Evolutionary conservation across 2,888 invertebrate genomes (phyloP), one percentile per base, ranked within the genome.

Genomic region (Dicyrtomina minuta): DNA sequence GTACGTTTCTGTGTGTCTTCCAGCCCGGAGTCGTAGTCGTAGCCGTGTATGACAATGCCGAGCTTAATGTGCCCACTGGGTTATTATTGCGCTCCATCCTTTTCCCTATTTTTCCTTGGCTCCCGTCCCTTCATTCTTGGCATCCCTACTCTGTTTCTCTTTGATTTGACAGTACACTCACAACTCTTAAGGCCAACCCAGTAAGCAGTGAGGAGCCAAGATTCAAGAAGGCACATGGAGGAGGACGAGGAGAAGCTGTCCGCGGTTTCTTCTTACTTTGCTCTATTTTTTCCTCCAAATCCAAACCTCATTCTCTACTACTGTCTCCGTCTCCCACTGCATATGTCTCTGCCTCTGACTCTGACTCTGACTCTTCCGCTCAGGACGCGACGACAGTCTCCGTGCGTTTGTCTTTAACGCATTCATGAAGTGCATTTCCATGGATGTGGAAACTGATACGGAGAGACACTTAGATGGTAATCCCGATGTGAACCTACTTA

Each of bases 1-100:
- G n/a, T n/a, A n/a, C n/a, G n/a, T 33, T 58, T 39, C 33, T 33
- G 43, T 22, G 60, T 43, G 22, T 8, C 43, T 43, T 41, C 39
- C 20, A 13, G 24, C 22, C 20, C 41, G 41, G 4, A 56, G 56
- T 26, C 27, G n/a, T 15, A 56, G 15, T 56, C 26, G 20, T 12
- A 56, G 8, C 15, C 2, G 44, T 12, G 46, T 62, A 49, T 51
- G 51, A 61, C 61, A 49, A 62, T 27, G 51, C 27, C 33, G 27
- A 33, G 33, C 51, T 62, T 62, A 62, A 62, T 62, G 62, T 51
- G 51, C 62, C 62, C 62, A 62, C 62, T 51, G 51, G 62, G 62
- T 62, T 62, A 62, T 62, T 62, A 62, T 62, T 62, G 62, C 51
- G 24, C 22, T n/a, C 27, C 46, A 24, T 60, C n/a, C 22, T 24